Base-by-base conservation (phyloP, 23 tunicate species). In the Ascidia mentula region DNA sequence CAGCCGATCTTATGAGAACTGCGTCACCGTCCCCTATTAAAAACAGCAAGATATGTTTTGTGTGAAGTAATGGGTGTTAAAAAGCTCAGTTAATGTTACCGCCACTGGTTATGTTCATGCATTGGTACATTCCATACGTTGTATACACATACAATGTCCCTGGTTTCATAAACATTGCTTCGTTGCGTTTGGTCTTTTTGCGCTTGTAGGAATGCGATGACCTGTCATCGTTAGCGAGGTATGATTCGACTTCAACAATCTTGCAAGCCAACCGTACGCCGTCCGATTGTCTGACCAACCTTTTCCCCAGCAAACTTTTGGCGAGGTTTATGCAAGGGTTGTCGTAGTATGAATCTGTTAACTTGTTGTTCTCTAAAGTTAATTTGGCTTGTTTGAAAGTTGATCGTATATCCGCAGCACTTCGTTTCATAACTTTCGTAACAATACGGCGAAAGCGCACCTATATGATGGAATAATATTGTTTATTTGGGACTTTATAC, bases 81-180 rank as follows among this genome's bases (percentile, higher is more conserved):
- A 42, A 42, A 9, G 15, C 12, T 9, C 12, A 42, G 53, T n/a
- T 0, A 40, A n/a, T 6, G 12, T 20, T 40, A 87, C 91, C 91
- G 81, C 24, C 53, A 24, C 84, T 72, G 30, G 91, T 81, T 17
- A 87, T 87, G 82, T 87, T 87, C 91, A 81, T 87, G 91, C 91
- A 87, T 36, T 59, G 46, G 36, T 87, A 81, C 86, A 87, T 81
- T 75, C 91, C 91, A 36, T 87, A 87, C 34, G 91, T 87, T 82
- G 81, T 40, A 65, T 87, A 87, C 32, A 87, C 91, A 60, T 87
- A 87, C 37, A 87, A 5, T 7, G 91, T 87, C 32, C 91, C 91
- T 7, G 91, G 86, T 36, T 81, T 76, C 91, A 87, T 87, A 38
- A 87, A 87, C 91, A 87, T 87, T 26, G 91, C 82, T 61, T 81